Evolutionary conservation across 2,888 invertebrate genomes (phyloP), one percentile per base, ranked within the genome.

Genomic region (Tetragonula carbonaria): DNA sequence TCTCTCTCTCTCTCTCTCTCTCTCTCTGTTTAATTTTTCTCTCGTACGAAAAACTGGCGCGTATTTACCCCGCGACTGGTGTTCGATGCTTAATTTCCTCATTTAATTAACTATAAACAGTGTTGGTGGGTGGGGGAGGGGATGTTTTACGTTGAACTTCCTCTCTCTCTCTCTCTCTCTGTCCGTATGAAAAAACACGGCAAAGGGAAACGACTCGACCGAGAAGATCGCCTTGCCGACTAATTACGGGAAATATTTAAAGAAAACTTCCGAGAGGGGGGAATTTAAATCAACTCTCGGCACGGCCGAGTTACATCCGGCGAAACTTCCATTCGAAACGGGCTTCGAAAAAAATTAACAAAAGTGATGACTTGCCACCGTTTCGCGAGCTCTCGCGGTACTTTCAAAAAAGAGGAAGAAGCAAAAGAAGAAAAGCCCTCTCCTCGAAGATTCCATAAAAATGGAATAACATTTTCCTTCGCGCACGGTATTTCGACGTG

Each of bases 231-330:
- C 6, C 18, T 50, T 45, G 2, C 6, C 45, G n/a, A 11, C 67
- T 67, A 67, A 67, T 67, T 67, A 50, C 45, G 23, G 23, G 23
- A 11, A 67, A 50, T 23, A 67, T 67, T 67, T 50, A 23, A 50
- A 23, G 67, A 67, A 67, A 67, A 67, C 23, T 67, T 67, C 11
- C 45, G 45, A 45, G 45, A 45, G 45, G 45, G 18, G n/a, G n/a
- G 23, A 50, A 67, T 67, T n/a, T 38, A 38, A 66, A 38, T 21
- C 13, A 4, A 38, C 14, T 13, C 14, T 13, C 16, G 4, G 8
- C 4, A 0, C 33, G 5, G 18, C 4, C 23, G 8, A 4, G 23
- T 23, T 6, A 6, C 59, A 8, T 16, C 8, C 23, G 21, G 4
- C 14, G 4, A 50, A 11, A 62, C 62, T 21, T 45, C 18, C 38